phyloP scores from a whole-genome alignment of 2,113 vertebrate genomes.

The Etheostoma spectabile region DNA sequence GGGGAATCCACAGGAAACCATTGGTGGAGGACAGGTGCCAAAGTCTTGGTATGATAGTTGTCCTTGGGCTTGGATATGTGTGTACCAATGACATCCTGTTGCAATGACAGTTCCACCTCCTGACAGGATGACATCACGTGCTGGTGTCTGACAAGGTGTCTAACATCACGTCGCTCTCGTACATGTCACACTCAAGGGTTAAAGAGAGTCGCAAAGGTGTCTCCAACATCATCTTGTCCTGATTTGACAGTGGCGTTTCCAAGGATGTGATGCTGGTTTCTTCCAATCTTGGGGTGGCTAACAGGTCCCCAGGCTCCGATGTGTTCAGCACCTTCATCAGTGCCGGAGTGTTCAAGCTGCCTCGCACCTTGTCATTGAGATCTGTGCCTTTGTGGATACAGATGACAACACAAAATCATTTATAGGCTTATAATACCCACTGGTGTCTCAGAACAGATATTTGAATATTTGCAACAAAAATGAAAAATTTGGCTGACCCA shows the following conservation, averaged over 20 bases:
- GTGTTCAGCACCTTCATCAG: slow-evolving; percentile 95
- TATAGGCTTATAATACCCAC: no score
- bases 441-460: background rate
- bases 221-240: slow-evolving; percentile 89
- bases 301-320: slow-evolving; percentile 88
- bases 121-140: slow-evolving; percentile 82
- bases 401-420: background rate
- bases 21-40: slow-evolving; percentile 42
- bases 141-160: slow-evolving; percentile 98
- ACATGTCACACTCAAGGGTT: slow-evolving; percentile 96
- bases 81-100: slow-evolving; percentile 44
- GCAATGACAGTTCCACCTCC: slow-evolving; percentile 52
- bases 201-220: slow-evolving; percentile 88
- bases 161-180: slow-evolving; percentile 97
- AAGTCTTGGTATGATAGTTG: slow-evolving; percentile 21
- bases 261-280: slow-evolving; percentile 88
- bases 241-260: slow-evolving; percentile 85
- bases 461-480: background rate
- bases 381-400: slow-evolving; percentile 89
- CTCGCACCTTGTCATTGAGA: slow-evolving; percentile 95
- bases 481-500: no score
- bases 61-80: slow-evolving; percentile 47
- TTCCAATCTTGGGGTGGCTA: slow-evolving; percentile 86
- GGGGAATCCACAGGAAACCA: slow-evolving; percentile 55
- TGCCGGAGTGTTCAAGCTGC: slow-evolving; percentile 89